A percentile compares a stretch with the other conserved stretches of the same genome.
Evolutionary conservation across 2,888 invertebrate genomes (phyloP).

Genomic region (Steinernema hermaphroditum): DNA sequence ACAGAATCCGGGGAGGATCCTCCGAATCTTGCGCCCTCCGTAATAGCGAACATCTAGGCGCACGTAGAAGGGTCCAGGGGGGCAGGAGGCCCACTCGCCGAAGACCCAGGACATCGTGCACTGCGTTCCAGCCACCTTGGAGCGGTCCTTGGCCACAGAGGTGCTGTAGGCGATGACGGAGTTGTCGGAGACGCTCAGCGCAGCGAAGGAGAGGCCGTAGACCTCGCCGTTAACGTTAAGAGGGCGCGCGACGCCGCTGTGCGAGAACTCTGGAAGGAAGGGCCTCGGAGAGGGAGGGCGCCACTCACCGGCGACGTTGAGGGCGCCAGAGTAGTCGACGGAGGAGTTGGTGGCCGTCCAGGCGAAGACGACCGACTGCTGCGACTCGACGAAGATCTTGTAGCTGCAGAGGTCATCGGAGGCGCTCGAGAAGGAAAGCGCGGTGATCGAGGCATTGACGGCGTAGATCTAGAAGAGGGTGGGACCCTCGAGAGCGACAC

Average conservation of each 20-base stretch:
- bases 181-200: neutral
- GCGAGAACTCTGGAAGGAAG: neutral
- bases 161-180: neutral
- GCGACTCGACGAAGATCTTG: neutral
- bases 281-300: neutral
- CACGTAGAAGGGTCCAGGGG: neutral
- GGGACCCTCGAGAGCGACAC: neutral
- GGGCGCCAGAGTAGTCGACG: neutral
- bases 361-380: conserved; percentile 8
- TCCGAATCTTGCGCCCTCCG: neutral
- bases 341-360: neutral
- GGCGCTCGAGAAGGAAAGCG: neutral
- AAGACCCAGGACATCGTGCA: conserved; percentile 20
- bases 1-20: conserved; percentile 34
- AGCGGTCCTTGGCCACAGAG: neutral
- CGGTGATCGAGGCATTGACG: neutral
- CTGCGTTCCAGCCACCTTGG: neutral
- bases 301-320: neutral
- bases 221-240: neutral
- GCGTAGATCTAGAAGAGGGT: neutral
- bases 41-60: neutral
- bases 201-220: neutral
- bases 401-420: conserved; percentile 12
- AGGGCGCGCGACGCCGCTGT: neutral
- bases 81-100: neutral